Percentiles rank a stretch among this genome's conserved stretches.
Conservation (phyloP, 2,797 vertebrate genomes). For the Neopelma chrysocephalum region DNA sequence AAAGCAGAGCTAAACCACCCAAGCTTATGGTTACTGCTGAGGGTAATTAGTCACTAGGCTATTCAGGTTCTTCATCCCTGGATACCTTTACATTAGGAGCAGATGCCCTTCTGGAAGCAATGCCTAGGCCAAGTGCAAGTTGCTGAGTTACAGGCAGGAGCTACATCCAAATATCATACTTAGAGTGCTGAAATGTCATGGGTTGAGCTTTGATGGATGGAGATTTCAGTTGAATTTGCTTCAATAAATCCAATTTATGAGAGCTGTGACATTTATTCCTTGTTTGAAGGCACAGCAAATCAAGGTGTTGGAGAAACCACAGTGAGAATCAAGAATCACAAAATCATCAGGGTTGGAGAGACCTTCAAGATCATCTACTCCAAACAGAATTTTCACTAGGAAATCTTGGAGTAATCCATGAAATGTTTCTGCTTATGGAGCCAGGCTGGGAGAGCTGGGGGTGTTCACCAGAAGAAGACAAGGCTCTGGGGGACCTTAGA, state of each 20-base stretch:
- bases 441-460: not conserved
- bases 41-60: not conserved
- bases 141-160: not conserved
- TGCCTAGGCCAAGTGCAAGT: not conserved
- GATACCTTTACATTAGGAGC: not conserved
- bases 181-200: not conserved
- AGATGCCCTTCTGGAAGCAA: not conserved
- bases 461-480: not conserved
- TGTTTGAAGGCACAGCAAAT: not conserved
- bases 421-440: not conserved
- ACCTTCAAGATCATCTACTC: not conserved
- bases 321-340: not conserved
- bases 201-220: not conserved
- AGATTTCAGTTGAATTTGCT: not conserved
- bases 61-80: not conserved
- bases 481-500: not conserved
- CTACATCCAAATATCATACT: not conserved
- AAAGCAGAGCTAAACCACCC: not conserved
- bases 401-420: not conserved
- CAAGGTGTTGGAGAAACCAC: not conserved
- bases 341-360: not conserved
- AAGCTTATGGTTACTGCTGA: not conserved
- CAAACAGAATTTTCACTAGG: not conserved
- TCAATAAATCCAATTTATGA: not conserved
- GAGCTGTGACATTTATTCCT: not conserved